Evolutionary conservation across 2,888 invertebrate genomes (phyloP).

Genomic region (Ormyrus rosae): DNA sequence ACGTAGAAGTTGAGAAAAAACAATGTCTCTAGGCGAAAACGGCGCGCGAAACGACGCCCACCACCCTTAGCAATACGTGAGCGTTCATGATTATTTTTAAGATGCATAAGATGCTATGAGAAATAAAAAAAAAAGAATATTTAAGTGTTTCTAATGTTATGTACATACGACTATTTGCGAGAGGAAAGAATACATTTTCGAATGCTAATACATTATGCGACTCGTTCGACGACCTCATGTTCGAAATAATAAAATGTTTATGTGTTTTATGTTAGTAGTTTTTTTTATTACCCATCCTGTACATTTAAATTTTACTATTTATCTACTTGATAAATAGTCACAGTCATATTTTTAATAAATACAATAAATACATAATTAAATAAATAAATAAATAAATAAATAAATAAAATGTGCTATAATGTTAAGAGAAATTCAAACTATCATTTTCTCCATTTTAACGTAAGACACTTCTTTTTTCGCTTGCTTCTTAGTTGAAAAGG

Average conservation of each 20-base stretch:
- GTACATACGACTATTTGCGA: conserved; percentile 67
- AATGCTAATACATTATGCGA: conserved; percentile 58
- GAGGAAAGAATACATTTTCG: conserved; percentile 58
- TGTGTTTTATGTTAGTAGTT: conserved; percentile 63
- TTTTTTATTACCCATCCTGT: conserved; percentile 4
- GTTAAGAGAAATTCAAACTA: too few relatives aligned
- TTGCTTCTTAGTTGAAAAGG: neutral
- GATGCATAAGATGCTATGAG: conserved; percentile 59
- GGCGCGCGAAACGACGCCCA: conserved; percentile 38
- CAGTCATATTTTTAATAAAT: too few relatives aligned
- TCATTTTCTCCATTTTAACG: conserved; percentile 16
- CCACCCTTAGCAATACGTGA: conserved; percentile 64
- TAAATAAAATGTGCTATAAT: conserved; percentile 4
- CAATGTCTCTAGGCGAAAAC: conserved; percentile 37
- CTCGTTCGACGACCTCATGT: conserved; percentile 61
- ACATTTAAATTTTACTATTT: neutral
- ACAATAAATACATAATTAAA: neutral
- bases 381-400: conserved; percentile 23
- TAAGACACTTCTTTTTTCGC: conserved; percentile 26
- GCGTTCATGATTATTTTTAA: conserved; percentile 66
- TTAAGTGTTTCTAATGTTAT: conserved; percentile 71
- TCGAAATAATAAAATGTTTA: conserved; percentile 68
- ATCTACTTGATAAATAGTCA: too few relatives aligned
- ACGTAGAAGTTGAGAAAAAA: neutral
- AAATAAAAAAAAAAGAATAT: conserved; percentile 61